Base-by-base conservation (phyloP, 1,140 invertebrate genomes). In the Camponotus vicinus region DNA sequence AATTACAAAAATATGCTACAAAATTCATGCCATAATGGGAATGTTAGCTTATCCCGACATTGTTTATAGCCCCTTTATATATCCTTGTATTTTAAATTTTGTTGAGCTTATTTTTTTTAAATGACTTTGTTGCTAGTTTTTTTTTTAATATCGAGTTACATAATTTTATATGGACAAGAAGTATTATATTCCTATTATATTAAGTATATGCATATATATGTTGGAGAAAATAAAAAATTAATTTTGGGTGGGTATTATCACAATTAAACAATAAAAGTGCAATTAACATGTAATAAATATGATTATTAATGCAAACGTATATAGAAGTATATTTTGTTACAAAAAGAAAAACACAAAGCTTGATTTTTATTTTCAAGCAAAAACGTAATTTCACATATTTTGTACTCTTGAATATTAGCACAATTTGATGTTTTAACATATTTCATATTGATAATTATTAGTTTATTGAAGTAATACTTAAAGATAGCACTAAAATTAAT, bases 1-100 rank as follows among this genome's bases (percentile, higher is more conserved):
- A 82, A 82, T 82, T 73, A 49, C 61, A 40, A 61, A 32, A 59
- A 73, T 61, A 61, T 55, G 37, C 79, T 73, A 73, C 21, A 15
- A 59, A 73, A 13, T 82, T 40, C 27, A 34, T 59, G 15, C 34
- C n/a, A 61, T 21, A 73, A 45, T 57, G 18, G 45, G 6, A 64
- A 80, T 27, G 2, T 18, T 55, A 80, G 73, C 59, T 73, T 61
- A 61, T 82, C 59, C 27, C 37, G 4, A 82, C 5, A 79, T 15
- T 34, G 27, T 73, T 82, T 42, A 71, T 45, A 80, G 49, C 6
- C 78, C 21, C 21, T 21, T 21, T 32, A 37, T 66, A 13, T 70
- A 32, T 40, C 64, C 78, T 80, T n/a, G 8, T 70, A 79, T 80
- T 21, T 0, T 69, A 78, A 13, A 45, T 64, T 67, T 64, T 45